A percentile compares a stretch with the other conserved stretches of the same genome.
Conservation (phyloP, 2,888 invertebrate genomes). For the Malacosoma neustria region DNA sequence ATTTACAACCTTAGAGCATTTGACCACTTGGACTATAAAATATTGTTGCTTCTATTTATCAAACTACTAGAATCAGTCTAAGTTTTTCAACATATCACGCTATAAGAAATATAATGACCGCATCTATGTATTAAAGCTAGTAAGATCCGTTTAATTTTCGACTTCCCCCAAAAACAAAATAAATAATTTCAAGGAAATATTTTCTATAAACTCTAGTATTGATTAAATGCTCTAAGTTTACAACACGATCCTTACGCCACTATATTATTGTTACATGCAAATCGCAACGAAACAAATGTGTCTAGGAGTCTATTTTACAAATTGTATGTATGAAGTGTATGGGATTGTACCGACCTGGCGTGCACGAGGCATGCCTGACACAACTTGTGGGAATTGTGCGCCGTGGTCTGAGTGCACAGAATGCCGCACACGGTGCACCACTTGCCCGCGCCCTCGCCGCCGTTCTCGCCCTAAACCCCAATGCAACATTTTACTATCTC, state of each 20-base stretch:
- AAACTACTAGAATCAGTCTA: too few species aligned
- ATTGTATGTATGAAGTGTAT: constrained; percentile 13
- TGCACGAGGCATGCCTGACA: constrained; percentile 75
- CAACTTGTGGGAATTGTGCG: constrained; percentile 70
- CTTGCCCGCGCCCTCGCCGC: constrained; percentile 57
- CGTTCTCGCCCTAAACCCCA: constrained; percentile 70
- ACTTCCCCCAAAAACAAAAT: too few species aligned
- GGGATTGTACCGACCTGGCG: constrained; percentile 69
- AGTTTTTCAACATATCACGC: too few species aligned
- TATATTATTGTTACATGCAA: constrained; percentile 25
- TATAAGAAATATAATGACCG: too few species aligned
- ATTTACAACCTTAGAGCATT: too few species aligned
- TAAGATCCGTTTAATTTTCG: too few species aligned
- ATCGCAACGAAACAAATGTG: constrained; percentile 13
- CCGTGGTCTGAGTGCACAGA: constrained; percentile 66
- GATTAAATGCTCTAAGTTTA: too few species aligned
- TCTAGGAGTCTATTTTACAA: not conserved
- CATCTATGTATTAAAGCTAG: too few species aligned
- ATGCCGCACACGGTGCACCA: constrained; percentile 71
- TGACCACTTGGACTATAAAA: too few species aligned
- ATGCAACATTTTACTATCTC: constrained; percentile 54
- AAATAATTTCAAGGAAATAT: too few species aligned
- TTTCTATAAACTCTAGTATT: too few species aligned
- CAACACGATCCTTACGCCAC: not conserved
- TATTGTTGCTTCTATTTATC: too few species aligned